Evolutionary conservation across 2,797 vertebrate species (phyloP).

Genomic region (Nyctibius grandis): DNA sequence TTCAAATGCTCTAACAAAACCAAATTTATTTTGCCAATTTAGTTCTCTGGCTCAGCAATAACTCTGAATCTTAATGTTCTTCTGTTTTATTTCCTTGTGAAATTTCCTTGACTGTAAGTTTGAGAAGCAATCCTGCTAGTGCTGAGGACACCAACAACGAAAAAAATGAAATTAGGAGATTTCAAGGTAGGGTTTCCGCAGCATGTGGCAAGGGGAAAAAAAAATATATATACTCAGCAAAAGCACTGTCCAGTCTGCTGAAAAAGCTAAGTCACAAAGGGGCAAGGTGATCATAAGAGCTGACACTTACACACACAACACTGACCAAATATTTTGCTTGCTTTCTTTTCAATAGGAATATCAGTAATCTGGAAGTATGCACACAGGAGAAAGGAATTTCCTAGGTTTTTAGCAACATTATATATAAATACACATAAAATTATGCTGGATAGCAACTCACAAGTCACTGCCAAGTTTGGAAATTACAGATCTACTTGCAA

Average conservation of each 20-base stretch:
- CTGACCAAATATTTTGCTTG: neutral
- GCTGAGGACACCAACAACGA: neutral
- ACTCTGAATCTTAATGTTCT: neutral
- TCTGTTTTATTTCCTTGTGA: neutral
- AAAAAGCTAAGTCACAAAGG: neutral
- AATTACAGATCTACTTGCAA: neutral
- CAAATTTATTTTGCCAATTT: neutral
- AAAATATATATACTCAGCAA: neutral
- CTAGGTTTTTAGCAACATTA: neutral
- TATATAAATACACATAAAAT: no score
- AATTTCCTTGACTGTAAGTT: neutral
- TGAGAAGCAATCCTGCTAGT: neutral
- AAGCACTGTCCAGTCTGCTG: neutral
- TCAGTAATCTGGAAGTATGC: neutral
- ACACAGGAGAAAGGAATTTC: neutral
- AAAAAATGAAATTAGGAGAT: neutral
- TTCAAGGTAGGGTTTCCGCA: neutral
- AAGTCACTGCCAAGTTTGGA: neutral
- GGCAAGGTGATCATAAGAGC: neutral
- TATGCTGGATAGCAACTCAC: neutral
- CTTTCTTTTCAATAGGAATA: neutral
- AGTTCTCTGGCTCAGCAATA: neutral
- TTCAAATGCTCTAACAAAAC: neutral
- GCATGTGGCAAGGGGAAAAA: neutral
- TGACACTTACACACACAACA: neutral